Evolutionary conservation across 2,113 vertebrate species (phyloP), one percentile per base, ranked within the genome.

Genomic region (Chroicocephalus ridibundus): DNA sequence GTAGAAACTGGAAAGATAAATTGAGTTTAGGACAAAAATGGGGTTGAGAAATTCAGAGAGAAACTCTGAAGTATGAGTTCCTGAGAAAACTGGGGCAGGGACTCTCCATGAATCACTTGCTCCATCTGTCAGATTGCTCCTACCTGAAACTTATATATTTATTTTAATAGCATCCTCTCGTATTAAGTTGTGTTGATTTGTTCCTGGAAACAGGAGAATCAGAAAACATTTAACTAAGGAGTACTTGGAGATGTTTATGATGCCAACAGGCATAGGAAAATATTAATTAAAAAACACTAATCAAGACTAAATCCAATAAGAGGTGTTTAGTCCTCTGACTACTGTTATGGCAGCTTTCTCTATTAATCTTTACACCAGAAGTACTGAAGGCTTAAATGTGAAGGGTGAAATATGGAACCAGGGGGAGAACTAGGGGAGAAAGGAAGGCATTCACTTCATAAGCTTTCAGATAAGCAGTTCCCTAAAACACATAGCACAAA

Each of bases 201-300:
- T 51, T 72, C 70, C 64, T 68, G 66, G 29, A 82, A 78, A 40
- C 15, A 61, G 8, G 21, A 76, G 26, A 82, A 76, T 60, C 42
- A 64, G 42, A 95, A 85, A 66, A 2, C 21, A 36, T 88, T 93
- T 76, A 78, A 34, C 6, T 15, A 88, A 76, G 14, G 15, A 82
- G 5, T 36, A 17, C 5, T 2, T 4, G 17, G n/a, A 75, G 58
- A 40, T 34, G 42, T 86, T 83, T 88, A 38, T 88, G 19, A 68
- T 74, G 42, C 40, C 31, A 81, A 40, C 24, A 47, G 68, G 15
- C 55, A 82, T 8, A 90, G 38, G 10, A 72, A 92, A 88, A 83
- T 87, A 89, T 42, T 86, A 92, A 82, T 91, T 92, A 76, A 42
- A 82, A 92, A 79, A 51, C 79, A 82, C 14, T 64, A 79, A 91